These are phyloP conservation scores for Psilanteris sp. DNA, from an alignment of 1,140 invertebrate genomes.

Conservation along the genomic window DNA sequence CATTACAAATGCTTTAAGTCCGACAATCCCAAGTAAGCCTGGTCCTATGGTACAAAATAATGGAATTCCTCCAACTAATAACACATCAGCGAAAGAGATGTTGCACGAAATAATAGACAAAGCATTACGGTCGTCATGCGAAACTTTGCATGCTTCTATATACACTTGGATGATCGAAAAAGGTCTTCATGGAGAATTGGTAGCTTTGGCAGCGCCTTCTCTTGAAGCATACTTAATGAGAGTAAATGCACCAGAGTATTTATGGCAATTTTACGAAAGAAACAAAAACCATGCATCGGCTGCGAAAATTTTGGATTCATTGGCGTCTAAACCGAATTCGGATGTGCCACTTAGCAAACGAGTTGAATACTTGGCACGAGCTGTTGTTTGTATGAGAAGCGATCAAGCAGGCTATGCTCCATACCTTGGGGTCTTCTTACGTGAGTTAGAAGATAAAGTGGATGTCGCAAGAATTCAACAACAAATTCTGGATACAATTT, in stretches of 20 bases:
- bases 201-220: constrained; percentile 88
- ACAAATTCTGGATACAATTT: constrained; percentile 84
- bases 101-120: constrained; percentile 78
- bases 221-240: constrained; percentile 90
- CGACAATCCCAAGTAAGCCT: constrained; percentile 74
- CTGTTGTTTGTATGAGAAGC: constrained; percentile 96
- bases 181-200: constrained; percentile 87
- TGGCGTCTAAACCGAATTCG: constrained; percentile 91
- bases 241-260: constrained; percentile 88
- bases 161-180: constrained; percentile 96
- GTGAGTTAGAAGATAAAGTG: constrained; percentile 96
- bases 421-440: constrained; percentile 90
- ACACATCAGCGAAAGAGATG: constrained; percentile 74
- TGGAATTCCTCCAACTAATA: constrained; percentile 33
- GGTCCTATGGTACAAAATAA: constrained; percentile 70
- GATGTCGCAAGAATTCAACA: constrained; percentile 92
- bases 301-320: constrained; percentile 92
- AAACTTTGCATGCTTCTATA: constrained; percentile 92
- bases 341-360: constrained; percentile 85
- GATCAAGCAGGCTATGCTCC: constrained; percentile 88
- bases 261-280: constrained; percentile 98
- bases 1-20: constrained; percentile 77
- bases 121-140: constrained; percentile 85
- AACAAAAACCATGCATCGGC: constrained; percentile 94
- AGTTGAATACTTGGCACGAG: constrained; percentile 94